Percentiles rank a stretch among this genome's conserved stretches.
These are phyloP conservation scores for Troides oblongomaculatus DNA, from an alignment of 2,888 invertebrate species.

Conservation along the genomic window DNA sequence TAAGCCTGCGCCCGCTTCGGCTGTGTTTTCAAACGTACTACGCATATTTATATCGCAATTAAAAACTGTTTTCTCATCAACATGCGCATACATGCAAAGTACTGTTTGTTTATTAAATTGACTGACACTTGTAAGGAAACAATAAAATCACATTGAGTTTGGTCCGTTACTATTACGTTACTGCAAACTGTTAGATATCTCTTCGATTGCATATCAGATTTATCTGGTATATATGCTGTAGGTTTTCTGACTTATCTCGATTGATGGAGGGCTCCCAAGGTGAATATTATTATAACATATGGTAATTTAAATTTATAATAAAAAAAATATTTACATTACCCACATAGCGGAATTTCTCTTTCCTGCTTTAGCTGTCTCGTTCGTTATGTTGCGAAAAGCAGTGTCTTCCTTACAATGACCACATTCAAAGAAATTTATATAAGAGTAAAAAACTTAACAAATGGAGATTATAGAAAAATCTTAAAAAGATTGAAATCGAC, in stretches of 20 bases:
- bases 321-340: too few relatives aligned
- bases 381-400: too few relatives aligned
- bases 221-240: constrained; percentile 14
- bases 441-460: neutral
- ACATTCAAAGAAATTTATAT: too few relatives aligned
- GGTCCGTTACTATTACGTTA: neutral
- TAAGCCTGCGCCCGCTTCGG: constrained; percentile 35
- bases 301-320: too few relatives aligned
- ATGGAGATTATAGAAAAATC: too few relatives aligned
- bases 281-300: neutral
- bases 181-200: constrained; percentile 16
- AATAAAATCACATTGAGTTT: constrained; percentile 7
- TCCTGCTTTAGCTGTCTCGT: too few relatives aligned
- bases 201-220: neutral
- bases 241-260: constrained; percentile 4
- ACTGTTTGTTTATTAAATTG: constrained; percentile 9
- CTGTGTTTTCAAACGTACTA: constrained; percentile 39
- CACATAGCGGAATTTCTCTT: too few relatives aligned
- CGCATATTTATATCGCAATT: constrained; percentile 39
- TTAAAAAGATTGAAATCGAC: too few relatives aligned
- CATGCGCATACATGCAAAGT: neutral
- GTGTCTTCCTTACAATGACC: too few relatives aligned
- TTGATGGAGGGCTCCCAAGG: constrained; percentile 9
- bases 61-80: constrained; percentile 42
- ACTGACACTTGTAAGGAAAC: constrained; percentile 11